These are phyloP conservation scores for Spodoptera frugiperda DNA, from an alignment of 1,140 invertebrate genomes.

Conservation along the genomic window DNA sequence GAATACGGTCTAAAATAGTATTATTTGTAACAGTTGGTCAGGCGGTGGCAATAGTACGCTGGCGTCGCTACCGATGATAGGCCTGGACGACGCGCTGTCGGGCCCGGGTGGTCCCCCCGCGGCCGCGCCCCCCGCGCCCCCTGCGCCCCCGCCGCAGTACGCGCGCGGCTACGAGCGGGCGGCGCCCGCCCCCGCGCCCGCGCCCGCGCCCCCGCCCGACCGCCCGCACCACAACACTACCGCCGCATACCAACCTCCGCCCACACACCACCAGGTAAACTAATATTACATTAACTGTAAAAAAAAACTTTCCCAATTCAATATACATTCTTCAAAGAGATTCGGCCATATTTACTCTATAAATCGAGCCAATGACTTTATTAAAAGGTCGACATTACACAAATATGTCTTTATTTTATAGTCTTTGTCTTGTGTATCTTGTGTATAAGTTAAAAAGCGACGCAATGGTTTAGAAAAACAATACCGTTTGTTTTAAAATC, in stretches of 20 bases:
- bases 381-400: no score
- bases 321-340: no score
- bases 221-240: slow-evolving; percentile 92
- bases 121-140: slow-evolving; percentile 11
- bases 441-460: no score
- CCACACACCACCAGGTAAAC: slow-evolving; percentile 1
- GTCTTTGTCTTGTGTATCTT: no score
- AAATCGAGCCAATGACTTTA: no score
- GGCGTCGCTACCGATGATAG: slow-evolving; percentile 92
- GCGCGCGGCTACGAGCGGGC: slow-evolving; percentile 90
- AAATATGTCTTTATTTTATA: no score
- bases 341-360: no score
- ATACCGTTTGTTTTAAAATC: no score
- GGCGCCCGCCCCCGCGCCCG: slow-evolving; percentile 94
- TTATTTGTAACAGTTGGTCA: slow-evolving; percentile 85
- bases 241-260: background rate
- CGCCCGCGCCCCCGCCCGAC: slow-evolving; percentile 94
- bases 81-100: slow-evolving; percentile 87
- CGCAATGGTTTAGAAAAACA: no score
- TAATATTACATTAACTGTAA: background rate
- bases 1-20: no score
- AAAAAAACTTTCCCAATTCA: no score
- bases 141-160: slow-evolving; percentile 27
- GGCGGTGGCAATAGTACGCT: slow-evolving; percentile 88
- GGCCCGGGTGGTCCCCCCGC: slow-evolving; percentile 55